Evolutionary conservation across 2,113 vertebrate genomes (phyloP).

Genomic region (Scalopus aquaticus): DNA sequence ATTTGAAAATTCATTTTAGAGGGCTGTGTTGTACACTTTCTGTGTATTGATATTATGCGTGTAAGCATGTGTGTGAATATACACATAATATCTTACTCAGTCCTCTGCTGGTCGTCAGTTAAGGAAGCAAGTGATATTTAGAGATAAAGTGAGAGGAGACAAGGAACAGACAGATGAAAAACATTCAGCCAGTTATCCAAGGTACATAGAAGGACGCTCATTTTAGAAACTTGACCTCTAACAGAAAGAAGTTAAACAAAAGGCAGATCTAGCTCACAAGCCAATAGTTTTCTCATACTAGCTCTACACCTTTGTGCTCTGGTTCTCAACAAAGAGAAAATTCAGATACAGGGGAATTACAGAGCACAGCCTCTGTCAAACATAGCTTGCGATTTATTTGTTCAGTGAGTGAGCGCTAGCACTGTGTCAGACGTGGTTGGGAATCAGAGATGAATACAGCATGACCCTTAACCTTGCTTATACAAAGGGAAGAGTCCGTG

Average conservation of each 20-base stretch:
- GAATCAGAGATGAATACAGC: not conserved
- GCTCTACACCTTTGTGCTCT: not conserved
- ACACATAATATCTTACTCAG: not conserved
- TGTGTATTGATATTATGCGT: not conserved
- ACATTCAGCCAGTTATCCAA: not conserved
- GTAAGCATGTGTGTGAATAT: not conserved
- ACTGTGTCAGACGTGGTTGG: not conserved
- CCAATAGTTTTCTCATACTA: not conserved
- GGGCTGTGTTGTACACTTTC: not conserved
- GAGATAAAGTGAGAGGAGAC: not conserved
- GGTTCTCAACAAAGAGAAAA: not conserved
- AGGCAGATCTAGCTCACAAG: not conserved
- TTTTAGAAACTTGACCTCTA: not conserved
- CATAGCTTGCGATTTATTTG: not conserved
- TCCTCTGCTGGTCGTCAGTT: not conserved
- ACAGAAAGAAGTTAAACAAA: not conserved
- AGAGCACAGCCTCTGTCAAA: not conserved
- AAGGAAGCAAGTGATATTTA: conserved; percentile 1
- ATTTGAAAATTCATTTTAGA: conserved; percentile 1
- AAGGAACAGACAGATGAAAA: not conserved
- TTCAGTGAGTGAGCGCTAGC: not conserved
- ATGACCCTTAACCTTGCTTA: not conserved
- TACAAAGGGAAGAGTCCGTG: not conserved
- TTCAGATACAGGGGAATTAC: not conserved
- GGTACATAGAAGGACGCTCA: not conserved